Conservation (phyloP, 2,113 vertebrate species). For the Seriola dumerili region DNA sequence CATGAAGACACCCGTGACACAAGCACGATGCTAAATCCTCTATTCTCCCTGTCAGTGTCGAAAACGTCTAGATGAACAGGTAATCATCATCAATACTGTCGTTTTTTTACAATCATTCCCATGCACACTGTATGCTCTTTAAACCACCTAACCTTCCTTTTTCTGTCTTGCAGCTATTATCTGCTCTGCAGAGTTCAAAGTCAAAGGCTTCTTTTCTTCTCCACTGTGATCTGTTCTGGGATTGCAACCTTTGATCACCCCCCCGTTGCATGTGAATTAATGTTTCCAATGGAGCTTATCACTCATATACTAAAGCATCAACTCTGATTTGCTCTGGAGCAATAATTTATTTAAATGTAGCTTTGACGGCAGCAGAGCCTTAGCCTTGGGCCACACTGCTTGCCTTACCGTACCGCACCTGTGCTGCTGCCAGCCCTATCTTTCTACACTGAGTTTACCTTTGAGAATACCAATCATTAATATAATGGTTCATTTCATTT, state of each 20-base stretch:
- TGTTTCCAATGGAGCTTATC: background rate
- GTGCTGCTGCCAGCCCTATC: too few species aligned
- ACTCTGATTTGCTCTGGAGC: background rate
- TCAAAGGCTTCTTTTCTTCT: background rate
- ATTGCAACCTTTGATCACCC: background rate
- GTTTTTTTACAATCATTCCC: background rate
- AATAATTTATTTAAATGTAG: background rate
- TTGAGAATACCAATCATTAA: too few species aligned
- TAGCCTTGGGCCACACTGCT: too few species aligned
- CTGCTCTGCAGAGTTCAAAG: conserved; percentile 3
- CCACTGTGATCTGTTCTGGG: background rate
- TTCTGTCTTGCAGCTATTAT: background rate
- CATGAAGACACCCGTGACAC: background rate
- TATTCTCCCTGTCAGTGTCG: background rate
- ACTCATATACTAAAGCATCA: background rate
- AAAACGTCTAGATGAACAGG: conserved; percentile 1
- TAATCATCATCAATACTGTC: background rate
- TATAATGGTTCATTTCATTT: too few species aligned
- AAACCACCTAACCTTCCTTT: background rate
- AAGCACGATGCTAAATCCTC: background rate
- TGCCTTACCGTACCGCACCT: too few species aligned
- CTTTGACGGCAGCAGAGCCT: background rate
- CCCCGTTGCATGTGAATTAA: background rate
- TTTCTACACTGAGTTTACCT: too few species aligned
- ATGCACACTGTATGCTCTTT: background rate